Evolutionary conservation across 2,797 vertebrate genomes (phyloP).

Genomic region (Australoheros facetus): DNA sequence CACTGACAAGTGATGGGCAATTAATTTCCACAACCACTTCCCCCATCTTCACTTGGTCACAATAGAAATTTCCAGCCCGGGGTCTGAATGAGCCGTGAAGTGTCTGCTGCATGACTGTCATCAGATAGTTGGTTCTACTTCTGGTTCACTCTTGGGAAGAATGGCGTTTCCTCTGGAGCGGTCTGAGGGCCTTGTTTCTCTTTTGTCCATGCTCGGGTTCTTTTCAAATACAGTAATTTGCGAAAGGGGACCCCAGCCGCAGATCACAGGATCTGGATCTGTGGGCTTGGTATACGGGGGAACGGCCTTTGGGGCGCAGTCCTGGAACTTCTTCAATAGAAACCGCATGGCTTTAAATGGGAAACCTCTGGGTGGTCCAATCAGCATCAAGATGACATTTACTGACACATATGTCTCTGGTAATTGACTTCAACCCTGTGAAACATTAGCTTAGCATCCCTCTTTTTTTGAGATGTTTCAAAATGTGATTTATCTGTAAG

Average conservation of each 20-base stretch:
- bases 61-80: conserved; percentile 39
- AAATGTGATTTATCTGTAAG: conserved; percentile 44
- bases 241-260: conserved; percentile 61
- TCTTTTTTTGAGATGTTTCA: conserved; percentile 31
- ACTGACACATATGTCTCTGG: conserved; percentile 67
- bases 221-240: conserved; percentile 71
- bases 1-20: conserved; percentile 75
- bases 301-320: conserved; percentile 56
- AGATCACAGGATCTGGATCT: conserved; percentile 69
- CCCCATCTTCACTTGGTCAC: conserved; percentile 31
- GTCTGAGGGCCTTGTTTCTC: conserved; percentile 45
- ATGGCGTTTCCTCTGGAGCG: conserved; percentile 50
- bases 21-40: conserved; percentile 60
- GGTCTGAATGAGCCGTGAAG: conserved; percentile 42
- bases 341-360: conserved; percentile 72
- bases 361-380: conserved; percentile 74
- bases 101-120: conserved; percentile 34
- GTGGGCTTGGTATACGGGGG: conserved; percentile 46
- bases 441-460: conserved; percentile 49
- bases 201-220: conserved; percentile 50
- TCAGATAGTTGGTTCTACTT: conserved; percentile 42
- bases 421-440: conserved; percentile 54
- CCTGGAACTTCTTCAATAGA: conserved; percentile 71
- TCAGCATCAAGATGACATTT: conserved; percentile 71
- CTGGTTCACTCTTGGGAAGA: conserved; percentile 36